Evolutionary conservation across 1,140 invertebrate genomes (phyloP).

Genomic region (Halesus radiatus): DNA sequence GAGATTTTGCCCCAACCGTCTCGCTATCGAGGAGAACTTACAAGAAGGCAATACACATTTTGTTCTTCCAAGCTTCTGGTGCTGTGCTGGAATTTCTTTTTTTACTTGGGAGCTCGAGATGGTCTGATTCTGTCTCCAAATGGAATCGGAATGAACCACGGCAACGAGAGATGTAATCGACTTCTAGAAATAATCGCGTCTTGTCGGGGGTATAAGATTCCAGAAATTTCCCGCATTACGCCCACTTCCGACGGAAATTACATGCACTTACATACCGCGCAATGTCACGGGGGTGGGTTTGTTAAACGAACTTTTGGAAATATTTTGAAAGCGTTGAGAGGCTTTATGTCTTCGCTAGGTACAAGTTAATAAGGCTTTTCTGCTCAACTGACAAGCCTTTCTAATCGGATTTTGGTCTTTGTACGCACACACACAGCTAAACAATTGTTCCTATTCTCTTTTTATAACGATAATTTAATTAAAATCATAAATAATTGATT

Average conservation of each 20-base stretch:
- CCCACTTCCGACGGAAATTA: slow-evolving; percentile 48
- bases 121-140: not conserved
- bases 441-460: too few species aligned
- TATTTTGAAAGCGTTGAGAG: too few species aligned
- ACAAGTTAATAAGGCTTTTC: too few species aligned
- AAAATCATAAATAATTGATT: too few species aligned
- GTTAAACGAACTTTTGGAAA: too few species aligned
- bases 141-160: not conserved
- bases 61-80: not conserved
- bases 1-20: not conserved
- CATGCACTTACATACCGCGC: slow-evolving; percentile 50
- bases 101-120: not conserved
- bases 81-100: not conserved
- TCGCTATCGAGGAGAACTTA: not conserved
- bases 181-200: slow-evolving; percentile 45
- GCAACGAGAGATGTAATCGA: slow-evolving; percentile 44
- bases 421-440: too few species aligned
- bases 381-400: too few species aligned
- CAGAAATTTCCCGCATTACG: slow-evolving; percentile 44
- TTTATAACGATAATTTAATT: too few species aligned
- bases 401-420: too few species aligned
- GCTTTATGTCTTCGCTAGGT: too few species aligned
- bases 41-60: not conserved
- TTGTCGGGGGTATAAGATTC: slow-evolving; percentile 39
- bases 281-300: slow-evolving; percentile 22